A percentile compares a stretch with the other conserved stretches of the same genome.
phyloP scores from a whole-genome alignment of 1,140 invertebrate species.

The Meloidogyne hapla region DNA sequence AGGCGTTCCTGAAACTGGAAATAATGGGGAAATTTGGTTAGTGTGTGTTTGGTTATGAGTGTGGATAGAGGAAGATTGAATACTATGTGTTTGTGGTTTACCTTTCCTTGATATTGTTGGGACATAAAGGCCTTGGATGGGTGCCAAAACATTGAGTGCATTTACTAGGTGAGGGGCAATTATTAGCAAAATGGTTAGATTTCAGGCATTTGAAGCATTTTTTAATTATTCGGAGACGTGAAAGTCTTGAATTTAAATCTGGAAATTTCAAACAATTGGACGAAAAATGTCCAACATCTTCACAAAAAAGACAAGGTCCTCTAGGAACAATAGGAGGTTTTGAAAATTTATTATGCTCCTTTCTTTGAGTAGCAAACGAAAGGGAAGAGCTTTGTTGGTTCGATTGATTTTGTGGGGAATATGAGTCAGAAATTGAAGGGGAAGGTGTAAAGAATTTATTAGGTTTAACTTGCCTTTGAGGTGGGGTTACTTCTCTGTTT shows the following conservation, averaged over 20 bases:
- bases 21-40: too few relatives aligned
- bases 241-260: neutral
- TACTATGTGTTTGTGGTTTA: too few relatives aligned
- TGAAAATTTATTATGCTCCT: neutral
- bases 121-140: neutral
- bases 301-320: neutral
- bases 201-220: neutral
- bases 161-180: neutral
- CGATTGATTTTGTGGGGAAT: neutral
- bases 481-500: neutral
- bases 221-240: neutral
- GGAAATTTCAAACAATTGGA: neutral
- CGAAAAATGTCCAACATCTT: neutral
- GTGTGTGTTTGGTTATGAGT: too few relatives aligned
- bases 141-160: neutral
- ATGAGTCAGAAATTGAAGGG: too few relatives aligned
- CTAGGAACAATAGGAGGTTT: neutral
- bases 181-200: too few relatives aligned
- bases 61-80: too few relatives aligned
- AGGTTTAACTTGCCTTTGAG: too few relatives aligned
- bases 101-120: too few relatives aligned
- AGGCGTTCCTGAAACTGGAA: too few relatives aligned
- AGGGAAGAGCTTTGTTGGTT: neutral
- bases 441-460: neutral
- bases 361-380: neutral